Base-by-base conservation (phyloP, 2,888 invertebrate genomes). In the Ophion ellenae region DNA sequence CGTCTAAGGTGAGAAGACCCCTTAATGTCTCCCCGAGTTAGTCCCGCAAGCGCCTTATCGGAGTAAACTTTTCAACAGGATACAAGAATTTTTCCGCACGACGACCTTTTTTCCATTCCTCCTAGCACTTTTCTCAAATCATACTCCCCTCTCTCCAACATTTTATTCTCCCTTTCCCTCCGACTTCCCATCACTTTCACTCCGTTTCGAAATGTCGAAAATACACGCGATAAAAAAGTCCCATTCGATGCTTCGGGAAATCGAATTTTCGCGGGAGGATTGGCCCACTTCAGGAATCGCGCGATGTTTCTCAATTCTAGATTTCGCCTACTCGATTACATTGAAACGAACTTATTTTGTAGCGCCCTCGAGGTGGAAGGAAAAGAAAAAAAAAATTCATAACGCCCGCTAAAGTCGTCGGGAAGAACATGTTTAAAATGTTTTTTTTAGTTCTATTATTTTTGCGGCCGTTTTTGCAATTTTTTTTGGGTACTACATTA, bases 21-120 rank as follows among this genome's bases (percentile, higher is more conserved):
- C 69, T 74, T 82, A 82, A 79, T 85, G 82, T 74, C 82, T 70
- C 45, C 36, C 53, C 57, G 53, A 79, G 78, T 85, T 74, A 64
- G 57, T 57, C 78, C 53, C 78, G 63, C 53, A 53, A 69, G 67
- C 75, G 67, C 71, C 75, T 83, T 83, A 76, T 83, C 79, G 64
- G 17, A 69, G 11, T 77, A 83, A 85, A 75, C 53, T 47, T 85
- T 82, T 79, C 69, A 79, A 40, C 83, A 53, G 20, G 11, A 69
- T 73, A 36, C 24, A 36, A 70, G 76, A 79, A 76, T 79, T 77
- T 77, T 73, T n/a, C n/a, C 45, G 70, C 20, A 28, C 79, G 63
- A 70, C 66, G 67, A 59, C 20, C 61, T 20, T 57, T 69, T 59
- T 64, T 20, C 71, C 14, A 40, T 40, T 45, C 40, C 53, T 32